Evolutionary conservation across 2,888 invertebrate genomes (phyloP), one percentile per base, ranked within the genome.

Genomic region (Hypomecis atomaria): DNA sequence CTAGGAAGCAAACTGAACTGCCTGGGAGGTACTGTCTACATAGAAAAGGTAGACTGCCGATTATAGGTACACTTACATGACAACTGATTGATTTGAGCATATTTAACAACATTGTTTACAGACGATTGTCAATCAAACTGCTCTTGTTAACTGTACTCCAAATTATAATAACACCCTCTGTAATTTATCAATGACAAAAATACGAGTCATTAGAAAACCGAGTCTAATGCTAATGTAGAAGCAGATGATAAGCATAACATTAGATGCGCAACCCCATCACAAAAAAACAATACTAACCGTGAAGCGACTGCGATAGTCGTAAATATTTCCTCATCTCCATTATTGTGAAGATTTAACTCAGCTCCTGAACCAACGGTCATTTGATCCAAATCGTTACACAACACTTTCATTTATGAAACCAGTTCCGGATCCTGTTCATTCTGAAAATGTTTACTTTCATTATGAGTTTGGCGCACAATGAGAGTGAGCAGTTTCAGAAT

Each of bases 321-420:
- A 89, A 87, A 79, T 88, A 81, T 79, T 87, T 91, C 82, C 89
- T 85, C 74, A 82, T 86, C 75, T 91, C 89, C 86, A 92, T 84
- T 90, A 92, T 92, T 76, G 74, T 87, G 76, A 81, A 69, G 73
- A 77, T 78, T 82, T 75, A 76, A 77, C 78, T 83, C 78, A 81
- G 78, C 76, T 82, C 79, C 79, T 81, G 69, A 79, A 75, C 73
- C 76, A 72, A 81, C 79, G 78, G 79, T 85, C 81, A 86, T 82
- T 81, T 84, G 77, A 80, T 81, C 81, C 80, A 85, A 87, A 83
- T 86, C 79, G 84, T 85, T 86, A 85, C 86, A 88, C 87, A 80
- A 83, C 88, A 91, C 90, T 86, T 86, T 86, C 85, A 83, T 86
- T 85, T 83, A 81, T 78, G 67, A 84, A 87, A 88, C 85, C 82